A percentile compares a stretch with the other conserved stretches of the same genome.
These are phyloP conservation scores for Salmo trutta DNA, from an alignment of 2,797 vertebrate species.

Conservation along the genomic window DNA sequence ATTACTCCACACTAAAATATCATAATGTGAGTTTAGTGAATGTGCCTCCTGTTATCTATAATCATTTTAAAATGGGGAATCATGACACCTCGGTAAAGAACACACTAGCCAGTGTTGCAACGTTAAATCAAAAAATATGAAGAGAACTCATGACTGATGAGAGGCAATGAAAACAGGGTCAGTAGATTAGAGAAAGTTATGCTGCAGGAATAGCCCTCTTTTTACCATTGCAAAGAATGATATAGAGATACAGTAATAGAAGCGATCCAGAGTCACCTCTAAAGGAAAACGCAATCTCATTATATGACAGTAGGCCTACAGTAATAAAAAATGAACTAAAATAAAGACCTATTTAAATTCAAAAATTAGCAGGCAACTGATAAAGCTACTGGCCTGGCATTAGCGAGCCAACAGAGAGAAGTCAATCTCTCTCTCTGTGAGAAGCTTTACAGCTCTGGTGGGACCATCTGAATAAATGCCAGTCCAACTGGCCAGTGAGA, in stretches of 20 bases:
- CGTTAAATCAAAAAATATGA: slow-evolving; percentile 41
- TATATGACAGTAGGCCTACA: slow-evolving; percentile 20
- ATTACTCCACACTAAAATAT: background rate
- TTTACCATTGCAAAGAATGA: background rate
- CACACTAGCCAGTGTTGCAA: slow-evolving; percentile 36
- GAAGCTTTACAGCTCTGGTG: slow-evolving; percentile 66
- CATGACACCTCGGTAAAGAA: background rate
- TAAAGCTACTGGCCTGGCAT: background rate
- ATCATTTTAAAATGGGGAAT: slow-evolving; percentile 37
- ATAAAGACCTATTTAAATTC: slow-evolving; percentile 62
- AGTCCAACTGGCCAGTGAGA: slow-evolving; percentile 71
- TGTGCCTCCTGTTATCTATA: background rate
- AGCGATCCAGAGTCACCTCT: slow-evolving; percentile 23
- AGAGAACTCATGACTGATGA: background rate
- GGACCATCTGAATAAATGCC: slow-evolving; percentile 69
- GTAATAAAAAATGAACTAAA: slow-evolving; percentile 39
- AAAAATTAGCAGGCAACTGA: slow-evolving; percentile 60
- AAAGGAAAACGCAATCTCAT: slow-evolving; percentile 30
- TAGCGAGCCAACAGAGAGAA: background rate
- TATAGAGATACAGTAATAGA: background rate
- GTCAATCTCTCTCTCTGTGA: slow-evolving; percentile 35
- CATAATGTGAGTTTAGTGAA: background rate
- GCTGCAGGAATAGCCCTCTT: background rate
- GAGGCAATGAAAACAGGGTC: slow-evolving; percentile 27
- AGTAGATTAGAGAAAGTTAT: slow-evolving; percentile 33